Percentiles rank a stretch among this genome's conserved stretches.
These are phyloP conservation scores for Pteronura brasiliensis DNA, from an alignment of 2,113 vertebrate species.

Conservation along the genomic window DNA sequence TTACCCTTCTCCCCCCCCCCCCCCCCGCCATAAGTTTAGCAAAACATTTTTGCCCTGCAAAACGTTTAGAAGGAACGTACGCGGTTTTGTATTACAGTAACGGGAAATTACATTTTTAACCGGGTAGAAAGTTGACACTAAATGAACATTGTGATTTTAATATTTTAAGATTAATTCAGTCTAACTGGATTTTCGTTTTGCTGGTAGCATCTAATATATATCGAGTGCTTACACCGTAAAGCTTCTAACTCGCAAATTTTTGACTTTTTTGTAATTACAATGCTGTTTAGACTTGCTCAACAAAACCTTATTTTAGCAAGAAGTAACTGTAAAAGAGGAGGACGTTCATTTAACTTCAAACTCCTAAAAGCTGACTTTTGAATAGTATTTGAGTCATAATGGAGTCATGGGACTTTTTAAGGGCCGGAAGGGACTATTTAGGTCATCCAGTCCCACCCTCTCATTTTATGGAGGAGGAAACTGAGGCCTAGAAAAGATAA, in stretches of 20 bases:
- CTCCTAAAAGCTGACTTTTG: constrained; percentile 43
- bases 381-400: constrained; percentile 67
- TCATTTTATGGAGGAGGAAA: constrained; percentile 61
- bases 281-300: not conserved
- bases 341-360: constrained; percentile 15
- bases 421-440: constrained; percentile 58
- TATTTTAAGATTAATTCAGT: not conserved
- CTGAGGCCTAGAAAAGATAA: constrained; percentile 58
- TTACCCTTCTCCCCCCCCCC: not conserved
- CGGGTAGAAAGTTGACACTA: not conserved
- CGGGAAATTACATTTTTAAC: constrained; percentile 24
- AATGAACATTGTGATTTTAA: not conserved
- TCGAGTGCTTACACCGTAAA: not conserved
- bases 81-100: constrained; percentile 12
- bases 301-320: constrained; percentile 24
- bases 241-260: not conserved
- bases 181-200: constrained; percentile 19
- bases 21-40: not conserved
- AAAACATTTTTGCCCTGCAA: constrained; percentile 1
- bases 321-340: constrained; percentile 13
- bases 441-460: constrained; percentile 55
- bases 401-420: constrained; percentile 65
- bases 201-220: not conserved
- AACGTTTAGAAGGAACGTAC: not conserved
- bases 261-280: constrained; percentile 1